A percentile compares a stretch with the other conserved stretches of the same genome.
Evolutionary conservation across 2,888 invertebrate species (phyloP).

Genomic region (Epinotia demarniana): DNA sequence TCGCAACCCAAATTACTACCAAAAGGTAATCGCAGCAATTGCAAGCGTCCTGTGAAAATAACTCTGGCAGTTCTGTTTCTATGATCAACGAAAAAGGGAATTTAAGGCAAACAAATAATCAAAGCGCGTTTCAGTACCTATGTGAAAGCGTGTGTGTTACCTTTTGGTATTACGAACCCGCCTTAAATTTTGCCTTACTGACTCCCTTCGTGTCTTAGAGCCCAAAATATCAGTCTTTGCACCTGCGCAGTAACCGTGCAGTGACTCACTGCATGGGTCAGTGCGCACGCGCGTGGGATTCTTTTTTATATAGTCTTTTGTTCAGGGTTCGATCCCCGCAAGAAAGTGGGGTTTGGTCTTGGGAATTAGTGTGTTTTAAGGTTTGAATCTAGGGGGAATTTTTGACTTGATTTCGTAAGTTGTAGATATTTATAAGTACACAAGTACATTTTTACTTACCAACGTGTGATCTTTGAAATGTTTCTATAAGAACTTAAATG

Average conservation of each 20-base stretch:
- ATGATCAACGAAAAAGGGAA: too few relatives aligned
- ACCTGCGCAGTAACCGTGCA: constrained; percentile 54
- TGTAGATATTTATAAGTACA: background rate
- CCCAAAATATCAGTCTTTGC: constrained; percentile 25
- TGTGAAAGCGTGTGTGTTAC: too few relatives aligned
- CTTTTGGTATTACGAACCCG: background rate
- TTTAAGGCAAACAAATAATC: too few relatives aligned
- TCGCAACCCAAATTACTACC: too few relatives aligned
- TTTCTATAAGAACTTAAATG: background rate
- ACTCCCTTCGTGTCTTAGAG: background rate
- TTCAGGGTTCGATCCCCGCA: constrained; percentile 44
- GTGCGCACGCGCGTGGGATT: constrained; percentile 64
- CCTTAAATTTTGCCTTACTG: background rate
- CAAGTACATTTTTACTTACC: too few relatives aligned
- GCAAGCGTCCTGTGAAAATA: too few relatives aligned
- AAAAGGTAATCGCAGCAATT: too few relatives aligned
- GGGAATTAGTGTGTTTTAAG: constrained; percentile 10
- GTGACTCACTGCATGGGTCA: constrained; percentile 66
- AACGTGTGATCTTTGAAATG: too few relatives aligned
- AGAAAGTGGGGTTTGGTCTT: constrained; percentile 31
- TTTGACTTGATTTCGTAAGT: background rate
- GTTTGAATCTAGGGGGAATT: background rate
- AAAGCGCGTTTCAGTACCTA: too few relatives aligned
- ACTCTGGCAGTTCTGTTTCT: too few relatives aligned
- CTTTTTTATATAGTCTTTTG: constrained; percentile 47